phyloP scores from a whole-genome alignment of 2,888 invertebrate genomes.

The Homarus gammarus region DNA sequence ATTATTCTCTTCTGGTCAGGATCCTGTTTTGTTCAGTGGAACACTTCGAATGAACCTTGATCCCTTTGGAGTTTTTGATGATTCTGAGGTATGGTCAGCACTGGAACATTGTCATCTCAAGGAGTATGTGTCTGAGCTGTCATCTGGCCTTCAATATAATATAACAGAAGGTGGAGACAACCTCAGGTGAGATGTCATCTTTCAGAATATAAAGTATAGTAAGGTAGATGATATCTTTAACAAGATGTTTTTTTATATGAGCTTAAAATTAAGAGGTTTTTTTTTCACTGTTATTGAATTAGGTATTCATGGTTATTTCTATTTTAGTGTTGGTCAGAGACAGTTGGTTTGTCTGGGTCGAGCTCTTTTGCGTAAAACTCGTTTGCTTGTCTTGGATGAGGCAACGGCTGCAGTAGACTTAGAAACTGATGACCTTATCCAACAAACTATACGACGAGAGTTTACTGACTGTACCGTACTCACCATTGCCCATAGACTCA shows the following conservation, averaged over 20 bases:
- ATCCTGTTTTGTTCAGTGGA: slow-evolving; percentile 96
- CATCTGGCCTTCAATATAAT: slow-evolving; percentile 89
- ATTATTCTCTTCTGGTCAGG: slow-evolving; percentile 84
- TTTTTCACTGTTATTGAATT: not conserved
- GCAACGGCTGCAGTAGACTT: slow-evolving; percentile 95
- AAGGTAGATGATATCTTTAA: not conserved
- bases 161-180: slow-evolving; percentile 96
- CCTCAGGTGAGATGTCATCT: slow-evolving; percentile 77
- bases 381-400: slow-evolving; percentile 91
- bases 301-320: not conserved
- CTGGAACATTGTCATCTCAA: slow-evolving; percentile 94
- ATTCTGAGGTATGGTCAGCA: slow-evolving; percentile 92
- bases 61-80: slow-evolving; percentile 89
- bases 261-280: not conserved
- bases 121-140: slow-evolving; percentile 88
- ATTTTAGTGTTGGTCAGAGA: slow-evolving; percentile 89
- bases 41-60: slow-evolving; percentile 94
- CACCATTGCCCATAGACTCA: slow-evolving; percentile 94
- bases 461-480: slow-evolving; percentile 92
- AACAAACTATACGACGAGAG: slow-evolving; percentile 84
- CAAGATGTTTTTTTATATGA: not conserved
- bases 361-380: slow-evolving; percentile 91
- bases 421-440: slow-evolving; percentile 93
- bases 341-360: slow-evolving; percentile 92
- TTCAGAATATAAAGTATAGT: not conserved